A percentile compares a stretch with the other conserved stretches of the same genome.
Conservation (phyloP, 2,888 invertebrate genomes). For the Drosophila quinaria region DNA sequence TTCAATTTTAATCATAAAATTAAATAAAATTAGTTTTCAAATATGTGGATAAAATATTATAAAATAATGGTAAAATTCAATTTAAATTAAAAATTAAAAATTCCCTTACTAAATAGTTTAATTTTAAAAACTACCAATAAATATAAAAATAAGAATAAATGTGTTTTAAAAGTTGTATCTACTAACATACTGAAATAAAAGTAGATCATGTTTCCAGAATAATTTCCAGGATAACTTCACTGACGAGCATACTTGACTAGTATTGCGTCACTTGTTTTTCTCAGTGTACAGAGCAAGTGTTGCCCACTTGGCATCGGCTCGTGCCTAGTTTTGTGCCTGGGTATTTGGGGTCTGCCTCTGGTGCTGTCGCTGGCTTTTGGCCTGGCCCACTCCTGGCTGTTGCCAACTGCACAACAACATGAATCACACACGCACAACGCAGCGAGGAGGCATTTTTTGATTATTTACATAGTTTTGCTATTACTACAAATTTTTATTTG, state of each 20-base stretch:
- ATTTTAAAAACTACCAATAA: too few relatives aligned
- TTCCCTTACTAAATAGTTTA: too few relatives aligned
- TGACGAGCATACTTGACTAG: too few relatives aligned
- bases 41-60: too few relatives aligned
- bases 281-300: constrained; percentile 49
- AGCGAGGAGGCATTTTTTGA: constrained; percentile 70
- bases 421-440: constrained; percentile 77
- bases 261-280: neutral
- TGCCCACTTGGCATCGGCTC: constrained; percentile 75
- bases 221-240: too few relatives aligned
- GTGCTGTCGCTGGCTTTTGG: constrained; percentile 33
- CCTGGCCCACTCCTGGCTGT: constrained; percentile 70
- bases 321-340: constrained; percentile 45
- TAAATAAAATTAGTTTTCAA: neutral
- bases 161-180: too few relatives aligned
- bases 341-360: constrained; percentile 19
- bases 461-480: constrained; percentile 82
- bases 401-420: constrained; percentile 68
- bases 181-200: too few relatives aligned
- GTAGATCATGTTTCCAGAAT: too few relatives aligned
- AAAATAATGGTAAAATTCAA: too few relatives aligned
- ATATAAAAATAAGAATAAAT: too few relatives aligned
- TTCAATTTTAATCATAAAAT: neutral
- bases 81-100: too few relatives aligned
- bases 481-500: constrained; percentile 82